These are phyloP conservation scores for Dryobotodes eremita DNA, from an alignment of 2,888 invertebrate genomes.

Conservation along the genomic window DNA sequence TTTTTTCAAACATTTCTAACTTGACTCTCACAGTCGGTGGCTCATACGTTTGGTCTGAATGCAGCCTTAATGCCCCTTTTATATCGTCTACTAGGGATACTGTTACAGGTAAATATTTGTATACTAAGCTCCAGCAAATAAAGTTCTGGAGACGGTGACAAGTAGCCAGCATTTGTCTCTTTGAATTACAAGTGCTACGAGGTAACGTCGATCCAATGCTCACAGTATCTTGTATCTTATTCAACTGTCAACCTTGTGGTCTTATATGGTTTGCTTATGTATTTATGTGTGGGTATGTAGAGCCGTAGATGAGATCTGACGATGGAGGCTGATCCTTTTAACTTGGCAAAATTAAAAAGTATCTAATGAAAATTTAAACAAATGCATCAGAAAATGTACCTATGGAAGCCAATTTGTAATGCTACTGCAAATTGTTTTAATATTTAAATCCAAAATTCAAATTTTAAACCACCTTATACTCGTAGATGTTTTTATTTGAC, in stretches of 20 bases:
- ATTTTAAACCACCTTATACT: too few relatives aligned
- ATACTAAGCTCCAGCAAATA: constrained; percentile 19
- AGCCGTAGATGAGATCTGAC: not conserved
- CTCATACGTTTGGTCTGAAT: not conserved
- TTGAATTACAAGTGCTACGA: constrained; percentile 19
- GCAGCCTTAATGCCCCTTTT: not conserved
- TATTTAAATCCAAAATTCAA: too few relatives aligned
- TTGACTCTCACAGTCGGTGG: too few relatives aligned
- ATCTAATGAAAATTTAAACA: not conserved
- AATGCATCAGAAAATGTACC: not conserved
- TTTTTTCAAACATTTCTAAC: too few relatives aligned
- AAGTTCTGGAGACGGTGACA: constrained; percentile 10
- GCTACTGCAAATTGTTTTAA: too few relatives aligned
- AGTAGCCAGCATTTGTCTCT: constrained; percentile 20
- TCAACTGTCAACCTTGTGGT: constrained; percentile 2
- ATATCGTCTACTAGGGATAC: not conserved
- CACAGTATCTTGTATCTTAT: constrained; percentile 25
- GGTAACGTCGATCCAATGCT: constrained; percentile 12
- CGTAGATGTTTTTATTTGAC: too few relatives aligned
- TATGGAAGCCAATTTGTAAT: too few relatives aligned
- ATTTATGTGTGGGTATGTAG: not conserved
- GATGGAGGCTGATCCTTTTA: not conserved
- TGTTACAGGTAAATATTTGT: not conserved
- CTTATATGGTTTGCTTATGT: constrained; percentile 4
- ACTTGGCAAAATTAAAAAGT: not conserved